Base-by-base conservation (phyloP, 2,113 vertebrate genomes). In the Hippocampus guttulatus region DNA sequence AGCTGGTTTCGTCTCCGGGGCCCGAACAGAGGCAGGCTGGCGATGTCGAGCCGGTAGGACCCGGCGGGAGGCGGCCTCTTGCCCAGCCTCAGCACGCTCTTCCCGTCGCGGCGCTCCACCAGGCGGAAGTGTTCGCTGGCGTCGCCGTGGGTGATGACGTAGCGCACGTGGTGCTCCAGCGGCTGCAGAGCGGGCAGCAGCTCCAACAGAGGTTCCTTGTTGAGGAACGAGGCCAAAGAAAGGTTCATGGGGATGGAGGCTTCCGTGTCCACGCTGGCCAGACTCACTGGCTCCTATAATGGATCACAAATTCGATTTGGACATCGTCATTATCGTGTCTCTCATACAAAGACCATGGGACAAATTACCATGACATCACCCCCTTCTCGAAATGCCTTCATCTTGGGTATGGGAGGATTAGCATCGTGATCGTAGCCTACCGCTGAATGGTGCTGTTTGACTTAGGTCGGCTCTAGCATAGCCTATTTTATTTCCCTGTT, bases 231-330 rank as follows among this genome's bases (percentile, higher is more conserved):
- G 0, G 92, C 91, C 75, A 95, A 91, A 67, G 94, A 94, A 63
- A 97, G 68, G 18, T 81, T 88, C 91, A 97, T 91, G 75, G 91
- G 89, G 81, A 98, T 91, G n/a, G 91, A 92, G 10, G 78, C 74
- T 27, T 95, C 94, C 0, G 91, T 88, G 74, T 98, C 95, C 79
- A 98, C 68, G 65, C 95, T 95, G 87, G 94, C 95, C 91, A 96
- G 84, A 78, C 93, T 97, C 76, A 95, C 89, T 0, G 80, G 63
- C 40, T 91, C 88, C 92, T 93, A 18, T 6, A 33, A 14, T 10
- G 20, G 47, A 67, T 12, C n/a, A 25, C 11, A 43, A 43, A 43
- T 14, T 64, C 38, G 20, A 62, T 18, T 62, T 45, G 9, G 41
- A 12, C 21, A 64, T 40, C 15, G 1, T 64, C 43, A 66, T 18